Evolutionary conservation across 2,113 vertebrate genomes (phyloP).

Genomic region (Ctenomys sociabilis): DNA sequence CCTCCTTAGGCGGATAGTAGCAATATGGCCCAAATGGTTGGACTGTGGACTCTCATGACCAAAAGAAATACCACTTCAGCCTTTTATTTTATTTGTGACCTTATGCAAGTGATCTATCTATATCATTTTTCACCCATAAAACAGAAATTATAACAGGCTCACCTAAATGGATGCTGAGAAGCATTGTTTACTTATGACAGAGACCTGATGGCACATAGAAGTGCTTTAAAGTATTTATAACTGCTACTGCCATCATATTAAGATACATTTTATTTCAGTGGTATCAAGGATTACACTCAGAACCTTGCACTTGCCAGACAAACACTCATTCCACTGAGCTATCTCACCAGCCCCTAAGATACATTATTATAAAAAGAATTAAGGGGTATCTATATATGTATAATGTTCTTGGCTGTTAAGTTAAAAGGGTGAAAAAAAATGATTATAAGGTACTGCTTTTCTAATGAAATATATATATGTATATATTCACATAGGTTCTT

Average conservation of each 20-base stretch:
- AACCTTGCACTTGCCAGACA: no score
- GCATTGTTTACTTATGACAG: conserved; percentile 44
- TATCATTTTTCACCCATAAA: conserved; percentile 53
- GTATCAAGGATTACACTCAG: no score
- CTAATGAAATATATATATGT: conserved; percentile 14
- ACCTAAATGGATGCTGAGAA: not conserved
- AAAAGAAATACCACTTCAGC: conserved; percentile 16
- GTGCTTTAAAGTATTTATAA: not conserved
- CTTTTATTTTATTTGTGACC: conserved; percentile 30
- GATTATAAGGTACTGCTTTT: not conserved
- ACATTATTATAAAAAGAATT: conserved; percentile 48
- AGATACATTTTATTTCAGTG: not conserved
- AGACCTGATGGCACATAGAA: not conserved
- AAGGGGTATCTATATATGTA: conserved; percentile 4
- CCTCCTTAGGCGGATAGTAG: not conserved
- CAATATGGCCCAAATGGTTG: not conserved
- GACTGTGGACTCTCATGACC: not conserved
- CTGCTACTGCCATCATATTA: not conserved
- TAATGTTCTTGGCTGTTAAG: conserved; percentile 39
- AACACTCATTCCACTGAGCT: no score
- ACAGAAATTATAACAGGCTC: conserved; percentile 24
- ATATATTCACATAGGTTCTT: not conserved
- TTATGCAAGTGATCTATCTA: conserved; percentile 18
- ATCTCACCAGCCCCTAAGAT: no score
- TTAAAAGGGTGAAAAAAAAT: not conserved